Percentiles rank a stretch among this genome's conserved stretches.
phyloP scores from a whole-genome alignment of 2,113 vertebrate species.

The Athene cunicularia region DNA sequence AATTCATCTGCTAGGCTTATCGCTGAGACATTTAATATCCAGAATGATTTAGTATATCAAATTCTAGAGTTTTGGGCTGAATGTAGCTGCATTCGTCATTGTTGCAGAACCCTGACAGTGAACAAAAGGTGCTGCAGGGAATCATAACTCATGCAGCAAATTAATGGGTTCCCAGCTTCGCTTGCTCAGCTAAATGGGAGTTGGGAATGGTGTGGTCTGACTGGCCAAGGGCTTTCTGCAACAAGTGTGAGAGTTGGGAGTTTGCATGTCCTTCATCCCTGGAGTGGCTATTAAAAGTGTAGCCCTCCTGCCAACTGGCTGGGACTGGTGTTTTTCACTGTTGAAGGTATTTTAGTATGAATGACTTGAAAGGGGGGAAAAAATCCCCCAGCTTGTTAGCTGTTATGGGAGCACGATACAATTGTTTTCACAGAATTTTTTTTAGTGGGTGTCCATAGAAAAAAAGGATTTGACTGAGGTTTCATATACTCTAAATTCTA shows the following conservation, averaged over 20 bases:
- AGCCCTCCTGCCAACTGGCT: background rate
- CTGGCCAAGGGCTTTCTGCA: background rate
- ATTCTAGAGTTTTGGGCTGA: conserved; percentile 38
- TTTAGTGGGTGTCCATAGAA: background rate
- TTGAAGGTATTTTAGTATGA: background rate
- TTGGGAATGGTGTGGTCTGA: background rate
- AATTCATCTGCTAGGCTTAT: conserved; percentile 30
- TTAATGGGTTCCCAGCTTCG: conserved; percentile 50
- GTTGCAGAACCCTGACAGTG: conserved; percentile 57
- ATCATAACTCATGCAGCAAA: conserved; percentile 44
- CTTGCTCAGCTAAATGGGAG: conserved; percentile 35
- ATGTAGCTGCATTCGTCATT: conserved; percentile 58
- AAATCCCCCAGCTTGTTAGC: background rate
- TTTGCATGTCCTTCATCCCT: background rate
- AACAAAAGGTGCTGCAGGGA: conserved; percentile 67
- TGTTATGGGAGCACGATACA: background rate
- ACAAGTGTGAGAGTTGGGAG: background rate
- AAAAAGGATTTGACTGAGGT: background rate
- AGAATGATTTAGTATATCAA: conserved; percentile 28
- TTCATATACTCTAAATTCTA: background rate
- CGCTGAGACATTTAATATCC: conserved; percentile 13
- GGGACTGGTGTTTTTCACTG: background rate
- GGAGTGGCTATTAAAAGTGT: background rate
- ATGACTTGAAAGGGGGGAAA: no score
- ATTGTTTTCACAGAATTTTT: background rate